Base-by-base conservation (phyloP, 2,113 vertebrate genomes). In the Otolemur garnettii region DNA sequence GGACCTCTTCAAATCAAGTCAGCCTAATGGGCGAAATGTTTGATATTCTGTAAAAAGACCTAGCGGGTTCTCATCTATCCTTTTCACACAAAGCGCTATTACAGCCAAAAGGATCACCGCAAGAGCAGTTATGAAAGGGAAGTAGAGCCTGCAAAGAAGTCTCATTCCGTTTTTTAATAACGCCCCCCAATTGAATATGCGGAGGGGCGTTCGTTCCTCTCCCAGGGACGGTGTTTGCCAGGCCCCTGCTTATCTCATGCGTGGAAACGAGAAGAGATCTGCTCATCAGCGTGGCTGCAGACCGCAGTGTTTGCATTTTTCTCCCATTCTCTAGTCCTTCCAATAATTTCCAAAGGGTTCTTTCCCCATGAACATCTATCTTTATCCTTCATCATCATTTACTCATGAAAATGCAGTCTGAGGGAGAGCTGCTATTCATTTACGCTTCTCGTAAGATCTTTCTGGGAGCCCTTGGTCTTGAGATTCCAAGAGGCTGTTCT, bases 1-100 rank as follows among this genome's bases (percentile, higher is more conserved):
- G 55, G 90, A 90, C 59, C 38, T 88, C 90, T 96, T 97, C 92
- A 92, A 66, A 95, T 85, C 94, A 92, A 97, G 84, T 81, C 71
- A 64, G 74, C 72, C 86, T 91, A 91, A 92, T 75, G 81, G 71
- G 74, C 35, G 79, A 95, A 93, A 85, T 97, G 91, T 74, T 86
- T 93, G 92, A 72, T 69, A 96, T 78, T 87, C 71, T 89, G 21
- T 90, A n/a, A 88, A 92, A 95, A 84, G 92, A 87, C 59, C 66
- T 86, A 26, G 26, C 3, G 26, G 60, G 38, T 82, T 94, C 79
- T 71, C 66, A 68, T 81, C 26, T 38, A 87, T 81, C 87, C 75
- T 90, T 89, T 91, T 80, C 66, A 94, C 7, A 93, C 38, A 93
- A 82, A 80, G 66, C 3, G 10, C 19, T 64, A 22, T 68, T 84